Percentiles rank a stretch among this genome's conserved stretches.
Conservation (phyloP, 1,140 invertebrate genomes). For the Holcopasites calliopsidis region DNA sequence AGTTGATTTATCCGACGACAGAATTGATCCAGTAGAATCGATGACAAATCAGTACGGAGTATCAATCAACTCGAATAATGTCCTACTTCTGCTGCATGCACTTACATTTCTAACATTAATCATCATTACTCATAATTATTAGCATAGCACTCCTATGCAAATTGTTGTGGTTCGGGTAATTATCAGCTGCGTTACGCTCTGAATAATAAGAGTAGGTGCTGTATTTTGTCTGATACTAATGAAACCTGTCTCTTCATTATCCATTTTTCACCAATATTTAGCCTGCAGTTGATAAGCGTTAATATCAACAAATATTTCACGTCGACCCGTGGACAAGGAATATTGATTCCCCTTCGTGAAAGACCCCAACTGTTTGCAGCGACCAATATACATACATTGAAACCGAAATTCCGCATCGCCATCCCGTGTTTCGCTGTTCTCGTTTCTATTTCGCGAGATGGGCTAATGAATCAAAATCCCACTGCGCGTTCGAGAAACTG, state of each 20-base stretch:
- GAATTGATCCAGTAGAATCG: slow-evolving; percentile 33
- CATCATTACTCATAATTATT: too few species aligned
- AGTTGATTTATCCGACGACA: slow-evolving; percentile 41
- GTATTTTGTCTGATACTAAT: too few species aligned
- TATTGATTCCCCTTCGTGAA: slow-evolving; percentile 70
- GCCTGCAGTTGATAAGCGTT: slow-evolving; percentile 71
- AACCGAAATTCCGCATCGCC: slow-evolving; percentile 68
- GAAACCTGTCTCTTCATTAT: too few species aligned
- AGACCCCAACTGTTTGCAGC: slow-evolving; percentile 44
- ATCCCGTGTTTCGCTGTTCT: slow-evolving; percentile 54
- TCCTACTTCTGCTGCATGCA: too few species aligned
- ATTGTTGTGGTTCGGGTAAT: slow-evolving; percentile 30
- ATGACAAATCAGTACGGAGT: neutral
- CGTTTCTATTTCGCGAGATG: slow-evolving; percentile 66
- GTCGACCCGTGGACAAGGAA: slow-evolving; percentile 68
- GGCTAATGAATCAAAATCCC: slow-evolving; percentile 71
- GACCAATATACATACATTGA: slow-evolving; percentile 72
- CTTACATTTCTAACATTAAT: too few species aligned
- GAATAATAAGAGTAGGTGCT: too few species aligned
- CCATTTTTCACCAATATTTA: slow-evolving; percentile 56
- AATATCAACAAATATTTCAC: slow-evolving; percentile 75
- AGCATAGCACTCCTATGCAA: too few species aligned
- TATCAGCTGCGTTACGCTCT: too few species aligned
- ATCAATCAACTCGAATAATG: neutral
- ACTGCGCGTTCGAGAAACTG: slow-evolving; percentile 62